phyloP scores from a whole-genome alignment of 2,888 invertebrate species.

The Cataglyphis livida region DNA sequence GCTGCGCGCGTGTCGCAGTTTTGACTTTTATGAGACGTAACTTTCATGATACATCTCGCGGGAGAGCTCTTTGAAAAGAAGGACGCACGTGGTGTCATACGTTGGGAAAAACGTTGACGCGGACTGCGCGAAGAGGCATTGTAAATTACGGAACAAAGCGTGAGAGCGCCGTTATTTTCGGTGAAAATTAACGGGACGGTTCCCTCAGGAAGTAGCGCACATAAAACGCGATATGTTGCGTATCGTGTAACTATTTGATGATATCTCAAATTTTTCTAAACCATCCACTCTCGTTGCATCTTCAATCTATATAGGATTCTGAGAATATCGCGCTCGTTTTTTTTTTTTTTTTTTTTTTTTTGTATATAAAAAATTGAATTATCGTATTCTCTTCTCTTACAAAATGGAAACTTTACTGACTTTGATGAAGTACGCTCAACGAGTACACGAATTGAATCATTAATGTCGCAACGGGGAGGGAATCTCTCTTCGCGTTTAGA shows the following conservation, averaged over 20 bases:
- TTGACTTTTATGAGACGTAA: slow-evolving; percentile 21
- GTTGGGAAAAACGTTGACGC: slow-evolving; percentile 23
- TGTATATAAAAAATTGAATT: neutral
- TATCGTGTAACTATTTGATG: neutral
- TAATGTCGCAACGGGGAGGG: neutral
- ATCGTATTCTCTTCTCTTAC: neutral
- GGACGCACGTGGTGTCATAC: neutral
- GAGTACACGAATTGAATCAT: neutral
- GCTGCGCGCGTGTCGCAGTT: neutral
- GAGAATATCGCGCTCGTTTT: neutral
- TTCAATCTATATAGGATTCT: neutral
- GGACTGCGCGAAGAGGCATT: slow-evolving; percentile 4
- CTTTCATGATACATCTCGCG: slow-evolving; percentile 35
- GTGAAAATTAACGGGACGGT: slow-evolving; percentile 41
- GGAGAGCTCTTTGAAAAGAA: neutral
- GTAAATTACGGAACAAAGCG: slow-evolving; percentile 40
- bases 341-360: neutral
- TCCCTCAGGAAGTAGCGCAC: slow-evolving; percentile 33
- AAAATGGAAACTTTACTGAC: neutral
- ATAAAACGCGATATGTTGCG: slow-evolving; percentile 25
- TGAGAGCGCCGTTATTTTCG: slow-evolving; percentile 35
- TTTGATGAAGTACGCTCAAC: neutral
- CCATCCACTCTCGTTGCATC: neutral
- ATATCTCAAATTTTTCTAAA: neutral
- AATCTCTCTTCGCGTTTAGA: neutral